These are phyloP conservation scores for Drosophila prostipennis DNA, from an alignment of 2,888 invertebrate genomes.

Conservation along the genomic window DNA sequence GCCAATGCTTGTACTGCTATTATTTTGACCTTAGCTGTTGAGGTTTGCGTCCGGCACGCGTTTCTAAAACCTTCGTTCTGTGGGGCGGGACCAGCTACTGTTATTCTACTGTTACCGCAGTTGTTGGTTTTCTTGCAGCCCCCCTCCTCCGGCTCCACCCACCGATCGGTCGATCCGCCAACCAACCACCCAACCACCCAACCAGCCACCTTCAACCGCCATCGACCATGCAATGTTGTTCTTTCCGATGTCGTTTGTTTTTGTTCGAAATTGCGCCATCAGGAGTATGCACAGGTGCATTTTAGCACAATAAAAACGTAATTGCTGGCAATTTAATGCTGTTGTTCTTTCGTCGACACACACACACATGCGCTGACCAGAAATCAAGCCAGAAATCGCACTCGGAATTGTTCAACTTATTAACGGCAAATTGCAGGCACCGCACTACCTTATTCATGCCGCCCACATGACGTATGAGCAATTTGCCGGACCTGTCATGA, in stretches of 20 bases:
- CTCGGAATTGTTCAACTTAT: conserved; percentile 35
- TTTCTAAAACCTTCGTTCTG: conserved; percentile 52
- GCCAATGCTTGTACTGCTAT: not conserved
- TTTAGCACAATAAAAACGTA: conserved; percentile 81
- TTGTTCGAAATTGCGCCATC: conserved; percentile 81
- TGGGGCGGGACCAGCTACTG: conserved; percentile 43
- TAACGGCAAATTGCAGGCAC: conserved; percentile 30
- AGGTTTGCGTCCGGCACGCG: conserved; percentile 37
- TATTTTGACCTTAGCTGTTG: not conserved
- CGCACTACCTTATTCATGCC: conserved; percentile 22
- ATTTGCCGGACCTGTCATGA: conserved; percentile 40
- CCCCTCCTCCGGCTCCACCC: not conserved
- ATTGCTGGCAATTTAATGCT: conserved; percentile 78
- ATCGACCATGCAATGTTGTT: conserved; percentile 66
- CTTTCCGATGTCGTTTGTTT: conserved; percentile 79
- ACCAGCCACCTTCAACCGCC: not conserved
- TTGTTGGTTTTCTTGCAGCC: conserved; percentile 71
- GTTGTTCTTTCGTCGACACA: conserved; percentile 53
- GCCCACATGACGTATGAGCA: conserved; percentile 65
- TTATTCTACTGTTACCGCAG: conserved; percentile 74
- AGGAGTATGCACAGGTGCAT: conserved; percentile 81
- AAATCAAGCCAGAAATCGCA: conserved; percentile 47
- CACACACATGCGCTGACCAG: conserved; percentile 24
- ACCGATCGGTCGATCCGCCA: conserved; percentile 3
- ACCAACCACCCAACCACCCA: not conserved